These are phyloP conservation scores for Pao palembangensis DNA, from an alignment of 2,113 vertebrate genomes.

Conservation along the genomic window DNA sequence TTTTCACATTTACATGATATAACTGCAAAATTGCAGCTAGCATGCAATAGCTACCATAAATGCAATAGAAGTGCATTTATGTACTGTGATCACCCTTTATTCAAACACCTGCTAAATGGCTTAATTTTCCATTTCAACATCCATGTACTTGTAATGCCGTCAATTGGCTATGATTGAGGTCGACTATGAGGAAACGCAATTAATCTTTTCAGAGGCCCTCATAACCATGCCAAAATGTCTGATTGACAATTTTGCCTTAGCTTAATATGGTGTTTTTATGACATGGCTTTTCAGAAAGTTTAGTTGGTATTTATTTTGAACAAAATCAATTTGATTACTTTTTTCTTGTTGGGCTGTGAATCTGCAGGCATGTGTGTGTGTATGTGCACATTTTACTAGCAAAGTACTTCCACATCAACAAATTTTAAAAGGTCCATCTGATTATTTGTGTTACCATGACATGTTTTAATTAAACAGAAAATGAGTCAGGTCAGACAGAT, in stretches of 20 bases:
- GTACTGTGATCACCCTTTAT: constrained; percentile 11
- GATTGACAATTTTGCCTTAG: not conserved
- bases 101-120: constrained; percentile 30
- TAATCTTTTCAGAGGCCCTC: constrained; percentile 21
- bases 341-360: too few species aligned
- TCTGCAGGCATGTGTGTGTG: too few species aligned
- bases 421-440: too few species aligned
- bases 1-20: constrained; percentile 11
- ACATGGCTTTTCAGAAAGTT: constrained; percentile 5
- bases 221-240: constrained; percentile 6
- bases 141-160: constrained; percentile 23
- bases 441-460: constrained; percentile 1
- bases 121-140: constrained; percentile 39
- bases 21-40: constrained; percentile 6
- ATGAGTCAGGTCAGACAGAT: constrained; percentile 33
- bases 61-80: constrained; percentile 5
- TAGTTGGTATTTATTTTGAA: constrained; percentile 13
- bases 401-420: too few species aligned
- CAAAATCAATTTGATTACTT: constrained; percentile 6
- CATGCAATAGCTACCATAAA: not conserved
- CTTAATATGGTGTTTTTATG: constrained; percentile 7
- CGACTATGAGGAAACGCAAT: constrained; percentile 32
- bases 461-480: constrained; percentile 31
- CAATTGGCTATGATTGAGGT: constrained; percentile 36
- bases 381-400: too few species aligned